Base-by-base conservation (phyloP, 2,888 invertebrate genomes). In the Morpho helenor region DNA sequence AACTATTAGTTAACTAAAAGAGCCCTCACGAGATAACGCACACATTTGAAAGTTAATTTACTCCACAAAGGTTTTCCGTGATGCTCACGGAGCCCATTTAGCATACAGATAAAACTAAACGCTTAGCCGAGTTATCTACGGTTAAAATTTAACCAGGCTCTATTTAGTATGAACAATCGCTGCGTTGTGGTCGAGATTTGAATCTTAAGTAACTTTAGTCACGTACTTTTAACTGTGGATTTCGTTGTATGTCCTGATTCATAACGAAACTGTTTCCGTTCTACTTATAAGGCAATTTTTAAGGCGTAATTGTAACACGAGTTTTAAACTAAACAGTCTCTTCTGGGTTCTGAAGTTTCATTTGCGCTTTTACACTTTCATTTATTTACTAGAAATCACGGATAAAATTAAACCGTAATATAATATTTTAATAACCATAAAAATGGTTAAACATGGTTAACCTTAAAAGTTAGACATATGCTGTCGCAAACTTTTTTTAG, bases 201-300 rank as follows among this genome's bases (percentile, higher is more conserved):
- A 86, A 89, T 89, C 84, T 84, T 80, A 87, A 88, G 77, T 79
- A 84, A 80, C 69, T 62, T 72, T 73, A 82, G 86, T 88, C 88
- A 89, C 87, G 88, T 86, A 59, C 60, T 58, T 60, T 66, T 65
- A 61, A 63, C 59, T 62, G 60, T 50, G 59, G 56, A 60, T 55
- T 22, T 49, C 46, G 44, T 50, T 57, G 52, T 57, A 40, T 52
- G 55, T 52, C 54, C 61, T 61, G 57, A 52, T 57, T 60, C 57
- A 53, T 60, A 50, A 40, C 48, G 42, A 54, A 54, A 54, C 54
- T 43, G 42, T 54, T 54, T 54, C 54, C 54, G 54, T 48, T 54
- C 54, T 9, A 54, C 42, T 43, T 54, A 31, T 39, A 43, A 39
- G 47, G 56, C 8, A 39, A 10, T 31, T 31, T 5, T 31, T 5